Evolutionary conservation across 2,113 vertebrate species (phyloP), one percentile per base, ranked within the genome.

Genomic region (Ictalurus furcatus): DNA sequence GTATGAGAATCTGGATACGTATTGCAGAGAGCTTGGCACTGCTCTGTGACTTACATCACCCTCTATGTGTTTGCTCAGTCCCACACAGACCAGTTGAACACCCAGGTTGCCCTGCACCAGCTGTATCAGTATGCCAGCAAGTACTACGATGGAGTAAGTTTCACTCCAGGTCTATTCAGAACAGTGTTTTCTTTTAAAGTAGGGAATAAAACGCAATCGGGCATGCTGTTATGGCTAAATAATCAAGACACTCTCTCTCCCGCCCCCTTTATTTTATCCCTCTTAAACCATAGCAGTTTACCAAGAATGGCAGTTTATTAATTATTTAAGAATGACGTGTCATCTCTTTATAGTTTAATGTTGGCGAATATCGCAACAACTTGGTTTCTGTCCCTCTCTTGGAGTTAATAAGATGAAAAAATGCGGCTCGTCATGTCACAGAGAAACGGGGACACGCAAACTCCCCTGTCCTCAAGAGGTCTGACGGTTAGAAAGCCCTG

Each of bases 101-200:
- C 97, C 0, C 96, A 99, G 59, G 97, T 97, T 94, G 98, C 98
- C 86, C 94, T 99, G 89, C 97, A 99, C 91, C 97, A 99, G 92
- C 97, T 99, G 85, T 99, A 99, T 95, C 97, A 99, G 93, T 99
- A 98, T 34, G 98, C 98, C 79, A 99, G 98, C 96, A 99, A 98
- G 94, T 99, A 99, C 96, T 99, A 98, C 0, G 98, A 99, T 52
- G 97, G 96, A 97, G 98, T 99, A 94, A 95, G 97, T 71, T 40
- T 52, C 4, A 9, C 21, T 12, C 34, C 13, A 40, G 12, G 87
- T 52, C 54, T 61, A 6, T 61, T 14, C 34, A 83, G 0, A 5
- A 12, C 58, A 6, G 81, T 21, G 23, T 56, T 56, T 80, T 34
- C 14, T 16, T 80, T 80, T 19, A 52, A 52, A 79, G 12, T 2